These are phyloP conservation scores for Mycteria americana DNA, from an alignment of 2,797 vertebrate genomes.

Conservation along the genomic window DNA sequence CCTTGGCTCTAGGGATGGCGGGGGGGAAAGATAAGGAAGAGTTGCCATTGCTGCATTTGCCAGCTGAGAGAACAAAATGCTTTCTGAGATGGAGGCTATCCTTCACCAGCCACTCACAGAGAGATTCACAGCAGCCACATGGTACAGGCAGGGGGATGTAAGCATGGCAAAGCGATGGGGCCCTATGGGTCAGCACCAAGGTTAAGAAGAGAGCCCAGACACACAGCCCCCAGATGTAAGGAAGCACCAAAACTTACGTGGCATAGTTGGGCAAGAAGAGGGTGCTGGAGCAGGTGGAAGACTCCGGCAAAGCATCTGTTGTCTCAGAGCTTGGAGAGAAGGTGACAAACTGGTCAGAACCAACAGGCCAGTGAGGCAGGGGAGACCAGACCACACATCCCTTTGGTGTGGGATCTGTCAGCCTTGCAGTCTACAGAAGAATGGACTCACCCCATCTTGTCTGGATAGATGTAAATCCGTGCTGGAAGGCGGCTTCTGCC, in stretches of 20 bases:
- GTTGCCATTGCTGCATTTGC: background rate
- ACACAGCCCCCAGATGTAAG: background rate
- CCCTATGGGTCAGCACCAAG: background rate
- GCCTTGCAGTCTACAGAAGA: background rate
- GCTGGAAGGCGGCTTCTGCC: conserved; percentile 97
- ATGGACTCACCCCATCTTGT: conserved; percentile 88
- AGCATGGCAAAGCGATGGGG: background rate
- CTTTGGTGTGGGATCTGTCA: background rate
- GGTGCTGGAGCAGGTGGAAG: conserved; percentile 96
- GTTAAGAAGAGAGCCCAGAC: background rate
- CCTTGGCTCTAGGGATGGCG: conserved; percentile 82
- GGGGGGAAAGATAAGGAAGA: background rate
- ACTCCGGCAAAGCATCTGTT: conserved; percentile 92
- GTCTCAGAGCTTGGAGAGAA: conserved; percentile 83
- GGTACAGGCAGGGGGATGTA: background rate
- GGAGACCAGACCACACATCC: background rate
- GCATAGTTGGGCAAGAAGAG: conserved; percentile 95
- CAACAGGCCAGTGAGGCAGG: background rate
- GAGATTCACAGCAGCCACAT: background rate
- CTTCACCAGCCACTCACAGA: background rate
- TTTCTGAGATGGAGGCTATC: background rate
- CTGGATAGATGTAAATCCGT: conserved; percentile 93
- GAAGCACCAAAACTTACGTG: conserved; percentile 78
- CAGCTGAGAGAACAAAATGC: background rate
- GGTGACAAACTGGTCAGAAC: conserved; percentile 27